Evolutionary conservation across 1,140 invertebrate species (phyloP), one percentile per base, ranked within the genome.

Genomic region (Danaus melanippus): DNA sequence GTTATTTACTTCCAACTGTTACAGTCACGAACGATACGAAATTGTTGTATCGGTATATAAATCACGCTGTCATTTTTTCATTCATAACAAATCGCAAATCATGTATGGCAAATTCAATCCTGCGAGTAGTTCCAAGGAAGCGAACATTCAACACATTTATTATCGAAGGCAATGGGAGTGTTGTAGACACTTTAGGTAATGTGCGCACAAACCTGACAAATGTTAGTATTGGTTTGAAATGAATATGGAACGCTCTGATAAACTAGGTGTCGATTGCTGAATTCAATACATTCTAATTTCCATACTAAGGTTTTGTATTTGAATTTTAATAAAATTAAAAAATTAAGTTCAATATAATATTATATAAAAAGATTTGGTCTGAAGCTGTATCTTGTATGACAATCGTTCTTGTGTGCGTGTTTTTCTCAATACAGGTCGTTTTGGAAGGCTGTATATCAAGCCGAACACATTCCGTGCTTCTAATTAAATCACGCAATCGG

Each of bases 1-100:
- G 68, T 77, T 71, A 76, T 83, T 83, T 76, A 52, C 64, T 77
- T 66, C 79, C 77, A 78, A 64, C 61, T 57, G 58, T 62, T 56
- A 53, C 61, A 68, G 74, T 81, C 78, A 81, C 78, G 80, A 84
- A 61, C 58, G 50, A 56, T 64, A 73, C 64, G 62, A 75, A 76
- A 72, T 69, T 67, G 66, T 64, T 46, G 60, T 50, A 50, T 41
- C 53, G 66, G 67, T 65, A 74, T 67, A 32, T 32, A 32, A 32
- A 32, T 32, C 21, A 32, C 21, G 21, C 21, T 32, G 21, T 32
- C 21, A 7, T 32, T 32, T 32, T 32, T 32, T 32, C 21, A 32
- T 32, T 32, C 7, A 32, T 7, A 32, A 32, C 21, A 32, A 32
- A 32, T 32, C 21, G 67, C 54, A 69, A 74, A 69, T 75, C 64